Evolutionary conservation across 1,140 invertebrate genomes (phyloP), one percentile per base, ranked within the genome.

Genomic region (Drosophila athabasca): DNA sequence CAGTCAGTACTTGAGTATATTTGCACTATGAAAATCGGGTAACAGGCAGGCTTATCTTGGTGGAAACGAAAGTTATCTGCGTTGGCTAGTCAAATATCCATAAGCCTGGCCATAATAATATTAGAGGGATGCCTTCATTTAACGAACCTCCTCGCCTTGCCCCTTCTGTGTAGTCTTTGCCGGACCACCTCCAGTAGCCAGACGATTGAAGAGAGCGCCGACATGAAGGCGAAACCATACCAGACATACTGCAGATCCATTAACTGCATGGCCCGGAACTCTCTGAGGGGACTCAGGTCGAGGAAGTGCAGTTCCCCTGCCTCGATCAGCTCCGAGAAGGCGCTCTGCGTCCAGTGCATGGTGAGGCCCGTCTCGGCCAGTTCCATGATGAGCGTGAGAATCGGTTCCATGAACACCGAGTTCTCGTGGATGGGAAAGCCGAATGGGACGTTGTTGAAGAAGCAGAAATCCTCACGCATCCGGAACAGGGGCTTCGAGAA

Each of bases 401-500:
- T 54, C 0, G 76, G 70, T 26, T 85, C 65, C 51, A 72, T 72
- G 24, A 77, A 91, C 24, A 91, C 78, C 0, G 90, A 90, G 39
- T 91, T 90, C 17, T 88, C 82, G 1, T 88, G 67, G 0, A 91
- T 35, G 0, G 90, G 90, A 53, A 91, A 91, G 3, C 76, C 65
- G 0, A 91, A 60, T 0, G 90, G 90, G 1, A 91, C 49, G 46
- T 88, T 91, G 24, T 82, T 75, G 19, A 76, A 91, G 29, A 91
- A 88, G 24, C 90, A 91, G 6, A 91, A 70, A 48, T 90, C 87
- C 0, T 65, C 31, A 0, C 82, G 80, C 59, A 76, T 43, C 4
- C 76, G 80, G 45, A 91, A 91, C 6, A 91, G 13, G 0, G 79
- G 85, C 8, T 60, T 58, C 0, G 65, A 74, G 17, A 91, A 91